Conservation (phyloP, 2,888 invertebrate genomes). For the Acleris cristana region DNA sequence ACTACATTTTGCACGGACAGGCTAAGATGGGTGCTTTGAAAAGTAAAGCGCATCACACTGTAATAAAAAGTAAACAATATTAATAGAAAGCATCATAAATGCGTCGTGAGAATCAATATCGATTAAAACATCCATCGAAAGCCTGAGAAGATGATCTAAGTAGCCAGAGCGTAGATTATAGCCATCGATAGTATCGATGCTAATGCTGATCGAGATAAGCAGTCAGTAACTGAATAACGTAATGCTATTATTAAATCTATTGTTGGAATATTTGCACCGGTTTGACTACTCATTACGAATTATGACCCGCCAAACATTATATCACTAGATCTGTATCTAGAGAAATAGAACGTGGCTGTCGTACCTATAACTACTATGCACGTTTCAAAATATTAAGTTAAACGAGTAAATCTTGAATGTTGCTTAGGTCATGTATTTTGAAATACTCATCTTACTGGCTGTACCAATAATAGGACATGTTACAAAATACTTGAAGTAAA, state of each 20-base stretch:
- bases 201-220: constrained; percentile 56
- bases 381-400: constrained; percentile 4
- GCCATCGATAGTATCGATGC: constrained; percentile 54
- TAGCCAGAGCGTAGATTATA: constrained; percentile 55
- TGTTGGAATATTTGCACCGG: constrained; percentile 49
- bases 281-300: constrained; percentile 50
- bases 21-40: constrained; percentile 22
- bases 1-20: no score
- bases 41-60: constrained; percentile 24
- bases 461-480: not conserved
- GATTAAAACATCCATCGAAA: constrained; percentile 47
- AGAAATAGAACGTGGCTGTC: constrained; percentile 19
- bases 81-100: constrained; percentile 35
- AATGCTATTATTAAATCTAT: constrained; percentile 49
- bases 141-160: constrained; percentile 52
- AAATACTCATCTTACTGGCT: not conserved
- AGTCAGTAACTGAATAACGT: constrained; percentile 55
- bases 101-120: constrained; percentile 36
- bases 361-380: not conserved
- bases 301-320: constrained; percentile 38
- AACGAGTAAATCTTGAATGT: not conserved
- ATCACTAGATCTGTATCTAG: constrained; percentile 28
- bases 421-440: not conserved
- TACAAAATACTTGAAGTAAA: not conserved
- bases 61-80: constrained; percentile 33